Evolutionary conservation across 2,888 invertebrate species (phyloP).

Genomic region (Mythimna ferrago): DNA sequence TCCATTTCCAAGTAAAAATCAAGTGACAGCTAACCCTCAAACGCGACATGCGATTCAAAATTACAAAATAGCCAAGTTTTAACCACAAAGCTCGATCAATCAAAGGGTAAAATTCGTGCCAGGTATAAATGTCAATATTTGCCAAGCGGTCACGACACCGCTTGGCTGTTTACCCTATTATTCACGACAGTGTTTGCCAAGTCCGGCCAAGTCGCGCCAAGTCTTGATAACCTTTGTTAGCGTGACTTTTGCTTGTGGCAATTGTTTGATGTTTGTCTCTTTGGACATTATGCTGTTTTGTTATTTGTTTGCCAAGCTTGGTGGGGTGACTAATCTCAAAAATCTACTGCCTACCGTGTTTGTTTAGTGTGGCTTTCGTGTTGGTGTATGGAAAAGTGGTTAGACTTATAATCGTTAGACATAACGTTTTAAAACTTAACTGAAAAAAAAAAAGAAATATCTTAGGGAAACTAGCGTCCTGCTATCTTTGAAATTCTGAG

Average conservation of each 20-base stretch:
- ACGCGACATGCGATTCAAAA: slow-evolving; percentile 54
- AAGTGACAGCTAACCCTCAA: slow-evolving; percentile 42
- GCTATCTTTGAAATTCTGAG: no score
- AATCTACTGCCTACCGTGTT: slow-evolving; percentile 54
- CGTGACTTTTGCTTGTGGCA: slow-evolving; percentile 83
- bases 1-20: slow-evolving; percentile 44
- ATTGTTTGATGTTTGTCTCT: slow-evolving; percentile 74
- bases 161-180: slow-evolving; percentile 86
- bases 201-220: slow-evolving; percentile 71
- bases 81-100: slow-evolving; percentile 84
- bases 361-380: slow-evolving; percentile 25
- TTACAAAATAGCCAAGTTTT: slow-evolving; percentile 64
- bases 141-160: slow-evolving; percentile 80
- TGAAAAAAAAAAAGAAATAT: neutral
- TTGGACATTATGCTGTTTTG: slow-evolving; percentile 66
- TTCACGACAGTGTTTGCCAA: slow-evolving; percentile 85
- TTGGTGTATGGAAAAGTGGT: slow-evolving; percentile 11
- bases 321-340: slow-evolving; percentile 61
- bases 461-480: no score
- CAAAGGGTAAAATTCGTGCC: slow-evolving; percentile 85
- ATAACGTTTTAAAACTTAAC: neutral
- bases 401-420: neutral
- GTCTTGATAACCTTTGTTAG: slow-evolving; percentile 72
- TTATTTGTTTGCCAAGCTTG: slow-evolving; percentile 58
- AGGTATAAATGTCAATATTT: slow-evolving; percentile 84